Base-by-base conservation (phyloP, 2,797 vertebrate species). In the Holocentrus rufus region DNA sequence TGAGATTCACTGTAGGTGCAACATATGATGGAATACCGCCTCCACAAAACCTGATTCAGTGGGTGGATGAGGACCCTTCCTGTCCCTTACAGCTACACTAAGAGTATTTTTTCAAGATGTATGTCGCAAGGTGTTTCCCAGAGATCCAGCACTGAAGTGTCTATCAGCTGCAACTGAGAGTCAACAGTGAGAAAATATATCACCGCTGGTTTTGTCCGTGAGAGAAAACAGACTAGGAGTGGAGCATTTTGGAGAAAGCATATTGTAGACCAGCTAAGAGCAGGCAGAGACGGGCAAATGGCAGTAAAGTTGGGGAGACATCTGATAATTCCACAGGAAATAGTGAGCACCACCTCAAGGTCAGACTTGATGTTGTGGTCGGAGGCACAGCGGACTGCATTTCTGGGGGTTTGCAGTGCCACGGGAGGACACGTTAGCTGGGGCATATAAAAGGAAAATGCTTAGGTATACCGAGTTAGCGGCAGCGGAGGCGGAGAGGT, bases 251-350 rank as follows among this genome's bases (percentile, higher is more conserved):
- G 31, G 27, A 66, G 54, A 30, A 63, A 56, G 25, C 60, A 25
- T n/a, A 11, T 42, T 68, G 11, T 50, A 69, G 69, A 36, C 55
- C 73, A 49, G 47, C 56, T 64, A 61, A 79, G 57, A 59, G 74
- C 75, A 69, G 59, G 42, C 36, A 8, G 31, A 6, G 31, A 34
- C 31, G 3, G 31, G 31, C 31, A 34, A 34, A 8, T 34, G 31
- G 31, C 31, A 39, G 36, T 39, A 39, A 39, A 39, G 7, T 39
- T 1, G 36, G 36, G 36, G 36, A 39, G 36, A 39, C 67, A 69
- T 74, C 39, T 70, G 61, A 81, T 74, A 83, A 86, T 85, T 71
- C 67, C 72, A 53, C 46, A 76, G 73, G 74, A 87, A 81, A 67
- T 54, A 27, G 71, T 0, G 30, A 83, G 67, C 55, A 9, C 42